Percentiles rank a stretch among this genome's conserved stretches.
These are phyloP conservation scores for Cerastis leucographa DNA, from an alignment of 2,888 invertebrate species.

Conservation along the genomic window DNA sequence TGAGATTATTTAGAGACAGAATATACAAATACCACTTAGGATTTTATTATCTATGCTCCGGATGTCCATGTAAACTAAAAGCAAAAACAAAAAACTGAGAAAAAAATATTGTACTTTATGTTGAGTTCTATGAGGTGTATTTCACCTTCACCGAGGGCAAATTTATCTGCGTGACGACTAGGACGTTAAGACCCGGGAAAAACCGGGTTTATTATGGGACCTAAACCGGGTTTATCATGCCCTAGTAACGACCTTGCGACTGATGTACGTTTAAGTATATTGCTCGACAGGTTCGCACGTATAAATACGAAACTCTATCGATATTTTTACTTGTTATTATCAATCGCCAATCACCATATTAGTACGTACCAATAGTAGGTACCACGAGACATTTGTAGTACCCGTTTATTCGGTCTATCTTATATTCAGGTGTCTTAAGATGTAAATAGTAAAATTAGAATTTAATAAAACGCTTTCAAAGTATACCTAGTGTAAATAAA, in stretches of 20 bases:
- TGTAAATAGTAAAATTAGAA: conserved; percentile 6
- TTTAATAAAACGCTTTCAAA: conserved; percentile 18
- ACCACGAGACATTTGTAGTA: background rate
- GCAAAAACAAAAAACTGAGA: background rate
- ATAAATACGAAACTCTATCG: background rate
- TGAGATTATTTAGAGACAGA: conserved; percentile 12
- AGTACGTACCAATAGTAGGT: background rate
- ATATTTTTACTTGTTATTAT: background rate
- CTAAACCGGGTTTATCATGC: too few species aligned
- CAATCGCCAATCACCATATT: background rate
- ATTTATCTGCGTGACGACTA: background rate
- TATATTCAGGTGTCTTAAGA: background rate
- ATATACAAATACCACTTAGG: conserved; percentile 8
- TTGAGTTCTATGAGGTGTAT: background rate
- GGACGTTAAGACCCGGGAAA: too few species aligned
- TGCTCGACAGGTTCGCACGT: background rate
- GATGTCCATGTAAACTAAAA: background rate
- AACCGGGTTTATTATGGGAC: too few species aligned
- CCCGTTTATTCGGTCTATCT: background rate
- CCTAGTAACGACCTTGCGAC: too few species aligned
- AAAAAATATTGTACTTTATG: background rate
- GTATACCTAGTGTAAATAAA: background rate
- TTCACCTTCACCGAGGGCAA: background rate
- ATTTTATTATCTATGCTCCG: conserved; percentile 1
- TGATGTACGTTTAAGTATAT: too few species aligned